Conservation (phyloP, 2,888 invertebrate genomes). For the Troides oblongomaculatus region DNA sequence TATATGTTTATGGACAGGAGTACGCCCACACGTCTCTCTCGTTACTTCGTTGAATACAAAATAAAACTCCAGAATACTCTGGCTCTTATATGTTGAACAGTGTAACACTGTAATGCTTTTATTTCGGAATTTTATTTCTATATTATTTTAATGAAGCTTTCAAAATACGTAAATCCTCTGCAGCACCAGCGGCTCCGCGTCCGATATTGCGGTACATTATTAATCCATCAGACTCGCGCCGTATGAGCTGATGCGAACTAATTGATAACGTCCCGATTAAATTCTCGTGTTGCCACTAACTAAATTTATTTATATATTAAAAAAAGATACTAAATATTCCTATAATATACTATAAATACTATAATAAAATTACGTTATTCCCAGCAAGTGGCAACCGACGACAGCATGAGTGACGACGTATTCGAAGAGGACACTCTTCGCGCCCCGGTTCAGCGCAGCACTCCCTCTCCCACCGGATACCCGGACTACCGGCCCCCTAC, state of each 20-base stretch:
- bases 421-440: conserved; percentile 82
- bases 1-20: too few relatives aligned
- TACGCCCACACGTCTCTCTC: too few relatives aligned
- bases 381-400: conserved; percentile 83
- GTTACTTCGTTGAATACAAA: too few relatives aligned
- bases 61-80: too few relatives aligned
- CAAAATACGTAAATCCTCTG: background rate
- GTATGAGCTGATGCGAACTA: background rate
- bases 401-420: conserved; percentile 92
- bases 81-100: too few relatives aligned
- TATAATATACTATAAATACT: background rate
- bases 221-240: conserved; percentile 11
- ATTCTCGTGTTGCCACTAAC: background rate
- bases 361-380: conserved; percentile 15
- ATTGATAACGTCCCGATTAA: conserved; percentile 7
- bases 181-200: background rate
- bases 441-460: conserved; percentile 61
- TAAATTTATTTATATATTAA: background rate
- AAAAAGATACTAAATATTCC: too few relatives aligned
- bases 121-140: background rate
- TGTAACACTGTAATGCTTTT: too few relatives aligned
- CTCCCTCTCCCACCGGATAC: conserved; percentile 90
- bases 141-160: background rate
- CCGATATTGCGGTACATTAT: conserved; percentile 4
- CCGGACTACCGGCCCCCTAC: conserved; percentile 88